A percentile compares a stretch with the other conserved stretches of the same genome.
These are phyloP conservation scores for Uropsilus gracilis DNA, from an alignment of 2,113 vertebrate genomes.

Conservation along the genomic window DNA sequence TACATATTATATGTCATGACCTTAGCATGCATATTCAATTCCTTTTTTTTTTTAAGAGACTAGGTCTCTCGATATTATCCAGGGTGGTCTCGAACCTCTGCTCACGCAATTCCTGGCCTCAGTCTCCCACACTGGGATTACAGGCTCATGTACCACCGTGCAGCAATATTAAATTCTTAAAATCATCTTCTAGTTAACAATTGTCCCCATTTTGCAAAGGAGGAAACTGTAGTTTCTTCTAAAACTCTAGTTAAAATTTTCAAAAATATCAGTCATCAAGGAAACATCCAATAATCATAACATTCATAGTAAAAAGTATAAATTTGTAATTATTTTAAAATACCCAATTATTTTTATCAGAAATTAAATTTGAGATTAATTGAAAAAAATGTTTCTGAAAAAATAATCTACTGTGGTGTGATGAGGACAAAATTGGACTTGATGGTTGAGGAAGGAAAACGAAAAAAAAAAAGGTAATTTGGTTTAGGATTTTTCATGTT, in stretches of 20 bases:
- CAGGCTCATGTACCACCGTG: no score
- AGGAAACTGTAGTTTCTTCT: not conserved
- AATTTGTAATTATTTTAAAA: not conserved
- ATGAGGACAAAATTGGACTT: not conserved
- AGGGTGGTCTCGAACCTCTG: no score
- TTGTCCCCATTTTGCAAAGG: not conserved
- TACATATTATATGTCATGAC: not conserved
- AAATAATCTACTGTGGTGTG: not conserved
- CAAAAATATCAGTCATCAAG: not conserved
- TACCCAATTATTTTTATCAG: not conserved
- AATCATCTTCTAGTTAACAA: not conserved
- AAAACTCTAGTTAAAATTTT: not conserved
- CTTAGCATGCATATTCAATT: not conserved
- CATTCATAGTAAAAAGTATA: not conserved
- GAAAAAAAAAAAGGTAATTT: not conserved
- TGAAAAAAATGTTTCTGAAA: not conserved
- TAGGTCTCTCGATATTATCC: no score
- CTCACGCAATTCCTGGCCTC: no score
- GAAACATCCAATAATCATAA: not conserved
- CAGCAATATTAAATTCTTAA: not conserved
- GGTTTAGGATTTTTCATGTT: not conserved
- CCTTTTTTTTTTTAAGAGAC: no score
- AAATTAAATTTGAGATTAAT: not conserved
- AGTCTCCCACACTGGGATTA: no score
- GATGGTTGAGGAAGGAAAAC: not conserved